Base-by-base conservation (phyloP, 2,888 invertebrate genomes). In the Gymnosoma rotundatum region DNA sequence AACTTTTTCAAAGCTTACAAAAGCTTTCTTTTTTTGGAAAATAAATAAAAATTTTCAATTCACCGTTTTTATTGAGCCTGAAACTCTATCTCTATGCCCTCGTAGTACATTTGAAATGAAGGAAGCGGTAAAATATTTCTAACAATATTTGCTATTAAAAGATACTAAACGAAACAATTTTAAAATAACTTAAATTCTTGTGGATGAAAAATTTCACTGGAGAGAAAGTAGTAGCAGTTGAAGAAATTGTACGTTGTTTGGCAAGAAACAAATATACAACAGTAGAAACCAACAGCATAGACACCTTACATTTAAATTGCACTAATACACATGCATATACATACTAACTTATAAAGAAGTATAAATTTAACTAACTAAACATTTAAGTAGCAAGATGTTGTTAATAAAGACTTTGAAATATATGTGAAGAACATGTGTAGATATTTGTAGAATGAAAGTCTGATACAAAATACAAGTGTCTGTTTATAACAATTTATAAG, bases 141-240 rank as follows among this genome's bases (percentile, higher is more conserved):
- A 63, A 58, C 0, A 78, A 64, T 54, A 56, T 70, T 66, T 79
- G 5, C 42, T 79, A 60, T 54, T 60, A 73, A 78, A 79, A 42
- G 38, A 48, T 64, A 58, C 64, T 64, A 79, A 61, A 69, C 48
- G 61, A 45, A 73, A 69, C 73, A 74, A 69, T 74, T 74, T 74
- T 32, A 54, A 64, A 73, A 73, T 67, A 74, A 61, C 54, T 66
- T 3, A 60, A n/a, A 73, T 73, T 38, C 58, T 66, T 79, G 73
- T 58, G 66, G 58, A 36, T 20, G n/a, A 25, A 73, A 80, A 70
- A 67, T 21, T 16, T n/a, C 48, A 64, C 4, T 32, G 10, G 16
- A 20, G 21, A 48, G 45, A 48, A n/a, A 48, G 3, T 48, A n/a
- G 45, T 20, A 60, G 67, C 60, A 67, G 25, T n/a, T 48, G 18